phyloP scores from a whole-genome alignment of 2,888 invertebrate genomes.

The Drosophila nr. perissopoda region DNA sequence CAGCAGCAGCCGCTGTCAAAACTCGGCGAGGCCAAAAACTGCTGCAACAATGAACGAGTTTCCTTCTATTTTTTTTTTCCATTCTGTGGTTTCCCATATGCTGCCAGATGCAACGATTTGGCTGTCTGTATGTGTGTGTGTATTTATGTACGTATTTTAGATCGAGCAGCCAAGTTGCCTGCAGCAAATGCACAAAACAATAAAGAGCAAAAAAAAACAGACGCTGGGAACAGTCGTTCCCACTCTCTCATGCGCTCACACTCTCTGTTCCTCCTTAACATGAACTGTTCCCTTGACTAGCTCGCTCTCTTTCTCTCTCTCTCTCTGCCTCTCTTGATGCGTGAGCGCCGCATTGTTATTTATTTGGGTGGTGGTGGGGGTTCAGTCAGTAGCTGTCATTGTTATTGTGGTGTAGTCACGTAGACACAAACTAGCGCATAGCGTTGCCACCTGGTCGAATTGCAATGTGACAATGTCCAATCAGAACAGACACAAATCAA shows the following conservation, averaged over 20 bases:
- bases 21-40: slow-evolving; percentile 58
- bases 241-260: slow-evolving; percentile 29
- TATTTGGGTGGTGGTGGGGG: slow-evolving; percentile 58
- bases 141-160: slow-evolving; percentile 27
- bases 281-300: slow-evolving; percentile 33
- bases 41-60: slow-evolving; percentile 63
- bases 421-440: slow-evolving; percentile 55
- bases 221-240: slow-evolving; percentile 41
- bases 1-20: slow-evolving; percentile 49
- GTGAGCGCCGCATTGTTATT: slow-evolving; percentile 48
- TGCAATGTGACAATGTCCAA: slow-evolving; percentile 43
- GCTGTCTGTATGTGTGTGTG: slow-evolving; percentile 11
- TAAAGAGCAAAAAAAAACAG: slow-evolving; percentile 47
- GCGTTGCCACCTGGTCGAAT: slow-evolving; percentile 63
- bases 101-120: slow-evolving; percentile 63
- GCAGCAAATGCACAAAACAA: slow-evolving; percentile 63
- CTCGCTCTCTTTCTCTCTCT: slow-evolving; percentile 1
- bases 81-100: slow-evolving; percentile 69
- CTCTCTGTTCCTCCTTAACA: neutral
- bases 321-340: slow-evolving; percentile 26
- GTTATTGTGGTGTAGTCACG: slow-evolving; percentile 60
- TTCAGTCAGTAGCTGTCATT: slow-evolving; percentile 44
- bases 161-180: slow-evolving; percentile 51
- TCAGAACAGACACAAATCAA: slow-evolving; percentile 38
- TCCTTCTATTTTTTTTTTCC: slow-evolving; percentile 30